Evolutionary conservation across 2,113 vertebrate genomes (phyloP).

Genomic region (Arvicanthis niloticus): DNA sequence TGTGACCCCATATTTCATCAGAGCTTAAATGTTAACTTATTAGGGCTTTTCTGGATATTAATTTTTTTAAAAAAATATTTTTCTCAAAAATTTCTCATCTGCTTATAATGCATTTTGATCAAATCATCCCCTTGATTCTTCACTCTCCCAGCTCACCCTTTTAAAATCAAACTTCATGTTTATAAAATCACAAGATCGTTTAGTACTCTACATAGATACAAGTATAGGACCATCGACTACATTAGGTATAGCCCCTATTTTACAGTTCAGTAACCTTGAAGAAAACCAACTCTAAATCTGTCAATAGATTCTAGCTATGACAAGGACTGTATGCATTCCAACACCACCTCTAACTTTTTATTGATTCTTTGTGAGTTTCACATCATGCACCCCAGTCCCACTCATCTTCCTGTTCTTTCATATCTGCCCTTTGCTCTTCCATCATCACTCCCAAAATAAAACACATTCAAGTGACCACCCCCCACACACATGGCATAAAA

Average conservation of each 20-base stretch:
- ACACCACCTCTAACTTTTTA: neutral
- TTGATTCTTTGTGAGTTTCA: too few species aligned
- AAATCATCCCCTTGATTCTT: neutral
- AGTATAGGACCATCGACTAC: neutral
- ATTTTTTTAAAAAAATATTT: neutral
- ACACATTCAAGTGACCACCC: too few species aligned
- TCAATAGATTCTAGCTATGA: neutral
- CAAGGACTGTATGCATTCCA: neutral
- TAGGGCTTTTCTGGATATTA: neutral
- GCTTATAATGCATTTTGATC: neutral
- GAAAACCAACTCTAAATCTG: neutral
- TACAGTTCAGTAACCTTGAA: neutral
- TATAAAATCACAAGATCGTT: neutral
- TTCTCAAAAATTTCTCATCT: neutral
- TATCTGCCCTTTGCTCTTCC: too few species aligned
- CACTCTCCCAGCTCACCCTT: neutral
- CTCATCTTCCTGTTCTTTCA: too few species aligned
- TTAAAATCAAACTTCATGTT: neutral
- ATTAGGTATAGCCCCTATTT: too few species aligned
- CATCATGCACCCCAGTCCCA: too few species aligned
- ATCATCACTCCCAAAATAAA: too few species aligned
- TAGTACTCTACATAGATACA: neutral
- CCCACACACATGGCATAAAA: too few species aligned
- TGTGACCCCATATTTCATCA: constrained; percentile 41
- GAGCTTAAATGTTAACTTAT: neutral